Percentiles rank a stretch among this genome's conserved stretches.
These are phyloP conservation scores for Limonius californicus DNA, from an alignment of 1,140 invertebrate genomes.

Conservation along the genomic window DNA sequence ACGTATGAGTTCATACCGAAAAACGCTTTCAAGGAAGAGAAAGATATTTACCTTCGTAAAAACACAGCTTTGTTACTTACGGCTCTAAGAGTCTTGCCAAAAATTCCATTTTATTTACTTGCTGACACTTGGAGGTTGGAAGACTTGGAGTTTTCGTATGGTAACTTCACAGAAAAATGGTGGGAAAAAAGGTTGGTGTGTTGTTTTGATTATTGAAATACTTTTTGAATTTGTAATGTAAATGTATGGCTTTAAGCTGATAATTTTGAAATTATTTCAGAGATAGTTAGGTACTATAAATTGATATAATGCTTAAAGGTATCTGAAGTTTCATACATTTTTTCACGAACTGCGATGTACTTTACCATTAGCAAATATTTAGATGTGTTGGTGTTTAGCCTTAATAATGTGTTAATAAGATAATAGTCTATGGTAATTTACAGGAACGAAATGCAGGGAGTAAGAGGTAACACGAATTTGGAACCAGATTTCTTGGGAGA, in stretches of 20 bases:
- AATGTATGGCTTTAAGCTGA: constrained; percentile 23
- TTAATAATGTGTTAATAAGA: too few relatives aligned
- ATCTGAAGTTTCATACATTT: too few relatives aligned
- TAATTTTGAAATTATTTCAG: too few relatives aligned
- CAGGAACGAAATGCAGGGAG: constrained; percentile 46
- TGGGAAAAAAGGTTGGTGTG: constrained; percentile 54
- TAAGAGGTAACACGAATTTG: constrained; percentile 45
- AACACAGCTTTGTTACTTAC: constrained; percentile 50
- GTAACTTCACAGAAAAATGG: constrained; percentile 43
- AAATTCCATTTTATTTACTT: constrained; percentile 56
- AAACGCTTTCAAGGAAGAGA: constrained; percentile 10
- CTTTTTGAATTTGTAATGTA: background rate
- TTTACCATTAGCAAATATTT: too few relatives aligned
- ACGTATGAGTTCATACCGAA: constrained; percentile 24
- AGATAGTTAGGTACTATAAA: too few relatives aligned
- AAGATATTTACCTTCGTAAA: constrained; percentile 18
- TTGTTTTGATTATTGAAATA: too few relatives aligned
- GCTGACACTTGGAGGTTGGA: constrained; percentile 59
- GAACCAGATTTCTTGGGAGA: constrained; percentile 54
- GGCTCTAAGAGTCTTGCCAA: constrained; percentile 52
- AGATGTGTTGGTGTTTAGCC: too few relatives aligned
- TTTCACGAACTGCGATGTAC: too few relatives aligned
- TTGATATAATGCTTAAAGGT: too few relatives aligned
- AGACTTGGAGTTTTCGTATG: constrained; percentile 47
- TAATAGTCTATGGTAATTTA: too few relatives aligned